phyloP scores from a whole-genome alignment of 2,888 invertebrate genomes.

The Apamea epomidion region DNA sequence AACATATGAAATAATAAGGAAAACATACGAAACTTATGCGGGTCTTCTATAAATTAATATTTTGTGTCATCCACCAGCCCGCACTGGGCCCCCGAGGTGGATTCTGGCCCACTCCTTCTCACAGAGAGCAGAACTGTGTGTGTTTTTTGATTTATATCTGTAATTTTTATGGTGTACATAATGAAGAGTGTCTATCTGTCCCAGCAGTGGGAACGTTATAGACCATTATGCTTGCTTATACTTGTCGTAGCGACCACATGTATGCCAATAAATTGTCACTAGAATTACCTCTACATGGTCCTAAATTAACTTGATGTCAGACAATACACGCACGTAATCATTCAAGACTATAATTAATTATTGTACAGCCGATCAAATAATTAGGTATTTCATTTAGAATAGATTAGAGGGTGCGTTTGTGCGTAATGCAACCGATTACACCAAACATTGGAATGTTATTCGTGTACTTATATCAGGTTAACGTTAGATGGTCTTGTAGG shows the following conservation, averaged over 20 bases:
- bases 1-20: no score
- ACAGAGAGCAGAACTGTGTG: no score
- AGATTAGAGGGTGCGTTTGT: slow-evolving; percentile 6
- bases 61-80: background rate
- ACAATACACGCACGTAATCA: background rate
- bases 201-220: no score
- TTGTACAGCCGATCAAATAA: background rate
- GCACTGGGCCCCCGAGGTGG: background rate
- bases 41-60: no score
- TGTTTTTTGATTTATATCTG: no score
- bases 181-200: no score
- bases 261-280: background rate
- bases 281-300: background rate
- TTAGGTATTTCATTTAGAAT: slow-evolving; percentile 3
- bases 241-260: background rate
- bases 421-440: background rate
- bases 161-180: no score
- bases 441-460: background rate
- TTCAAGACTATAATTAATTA: background rate
- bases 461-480: background rate
- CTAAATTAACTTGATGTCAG: slow-evolving; percentile 11
- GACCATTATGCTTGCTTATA: background rate
- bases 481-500: no score
- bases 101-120: no score
- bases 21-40: no score